These are phyloP conservation scores for Leptinotarsa juncta DNA, from an alignment of 2,888 invertebrate genomes.

Conservation along the genomic window DNA sequence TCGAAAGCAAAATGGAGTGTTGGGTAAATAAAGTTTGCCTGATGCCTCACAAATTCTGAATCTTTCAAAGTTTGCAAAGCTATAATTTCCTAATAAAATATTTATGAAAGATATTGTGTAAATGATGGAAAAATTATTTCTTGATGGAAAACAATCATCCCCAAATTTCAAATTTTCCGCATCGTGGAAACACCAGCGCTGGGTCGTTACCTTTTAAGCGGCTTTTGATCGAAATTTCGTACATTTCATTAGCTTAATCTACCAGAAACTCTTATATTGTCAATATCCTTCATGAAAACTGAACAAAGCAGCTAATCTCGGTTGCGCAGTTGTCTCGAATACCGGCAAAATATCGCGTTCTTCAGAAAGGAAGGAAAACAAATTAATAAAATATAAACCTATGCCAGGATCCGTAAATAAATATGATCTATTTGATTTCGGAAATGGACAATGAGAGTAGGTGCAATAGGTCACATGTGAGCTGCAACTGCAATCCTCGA, in stretches of 20 bases:
- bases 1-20: too few relatives aligned
- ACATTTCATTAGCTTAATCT: constrained; percentile 4
- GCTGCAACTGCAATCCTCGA: too few relatives aligned
- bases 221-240: constrained; percentile 9
- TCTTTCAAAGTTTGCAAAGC: too few relatives aligned
- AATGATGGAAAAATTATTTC: background rate
- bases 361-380: background rate
- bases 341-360: background rate
- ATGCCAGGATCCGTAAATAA: too few relatives aligned
- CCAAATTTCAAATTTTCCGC: constrained; percentile 5
- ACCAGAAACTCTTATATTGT: constrained; percentile 9
- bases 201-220: constrained; percentile 3
- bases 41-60: too few relatives aligned
- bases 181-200: background rate
- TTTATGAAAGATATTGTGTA: too few relatives aligned
- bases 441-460: too few relatives aligned
- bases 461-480: too few relatives aligned
- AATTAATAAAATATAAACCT: background rate
- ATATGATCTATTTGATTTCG: too few relatives aligned
- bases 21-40: too few relatives aligned
- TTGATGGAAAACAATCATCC: background rate
- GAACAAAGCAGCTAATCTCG: background rate
- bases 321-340: constrained; percentile 6
- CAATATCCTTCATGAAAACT: background rate
- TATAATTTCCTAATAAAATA: too few relatives aligned